phyloP scores from a whole-genome alignment of 2,113 vertebrate species.

The Eulemur rufifrons region DNA sequence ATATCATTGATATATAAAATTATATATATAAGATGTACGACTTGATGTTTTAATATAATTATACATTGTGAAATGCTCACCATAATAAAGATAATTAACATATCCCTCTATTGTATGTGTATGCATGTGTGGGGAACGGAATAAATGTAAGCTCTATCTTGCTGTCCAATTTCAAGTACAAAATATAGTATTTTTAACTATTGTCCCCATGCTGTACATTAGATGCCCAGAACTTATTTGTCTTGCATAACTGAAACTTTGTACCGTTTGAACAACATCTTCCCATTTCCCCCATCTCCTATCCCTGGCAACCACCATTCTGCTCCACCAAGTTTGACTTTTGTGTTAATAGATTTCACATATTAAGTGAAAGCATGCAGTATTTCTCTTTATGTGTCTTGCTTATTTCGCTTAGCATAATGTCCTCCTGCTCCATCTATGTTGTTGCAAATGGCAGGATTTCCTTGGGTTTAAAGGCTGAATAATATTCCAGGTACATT shows the following conservation, averaged over 20 bases:
- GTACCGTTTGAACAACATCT: neutral
- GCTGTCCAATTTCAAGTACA: neutral
- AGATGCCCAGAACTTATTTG: neutral
- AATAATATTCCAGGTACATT: neutral
- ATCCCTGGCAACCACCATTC: too few relatives aligned
- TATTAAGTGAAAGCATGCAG: neutral
- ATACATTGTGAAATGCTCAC: neutral
- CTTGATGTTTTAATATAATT: neutral
- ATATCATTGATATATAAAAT: neutral
- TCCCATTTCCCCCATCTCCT: too few relatives aligned
- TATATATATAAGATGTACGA: neutral
- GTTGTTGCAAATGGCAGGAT: neutral
- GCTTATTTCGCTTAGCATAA: neutral
- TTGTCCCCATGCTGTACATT: neutral
- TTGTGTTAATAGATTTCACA: neutral
- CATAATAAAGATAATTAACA: neutral
- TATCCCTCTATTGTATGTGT: neutral
- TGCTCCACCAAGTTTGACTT: neutral
- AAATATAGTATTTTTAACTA: neutral
- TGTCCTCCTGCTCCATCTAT: neutral
- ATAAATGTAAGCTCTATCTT: neutral
- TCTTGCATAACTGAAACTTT: neutral
- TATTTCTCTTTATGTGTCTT: neutral
- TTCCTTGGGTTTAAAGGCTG: neutral
- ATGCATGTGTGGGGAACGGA: neutral